These are phyloP conservation scores for Mycogona germanica DNA, from an alignment of 2,888 invertebrate genomes.

Conservation along the genomic window DNA sequence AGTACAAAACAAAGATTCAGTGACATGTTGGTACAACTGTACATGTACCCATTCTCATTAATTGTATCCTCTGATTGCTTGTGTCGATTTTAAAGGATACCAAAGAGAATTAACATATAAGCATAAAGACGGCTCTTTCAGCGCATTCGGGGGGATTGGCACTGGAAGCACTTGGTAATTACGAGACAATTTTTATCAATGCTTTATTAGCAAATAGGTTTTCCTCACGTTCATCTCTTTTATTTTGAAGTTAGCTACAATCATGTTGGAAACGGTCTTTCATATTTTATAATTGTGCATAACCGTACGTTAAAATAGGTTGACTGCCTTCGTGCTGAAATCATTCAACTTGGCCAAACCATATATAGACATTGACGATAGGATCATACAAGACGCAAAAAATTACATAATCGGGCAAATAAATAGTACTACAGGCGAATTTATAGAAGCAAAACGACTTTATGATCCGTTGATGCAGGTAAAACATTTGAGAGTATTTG, in stretches of 20 bases:
- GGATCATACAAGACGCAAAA: neutral
- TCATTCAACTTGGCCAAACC: neutral
- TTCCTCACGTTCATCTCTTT: too few species aligned
- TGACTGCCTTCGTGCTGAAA: constrained; percentile 1
- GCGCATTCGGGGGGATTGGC: neutral
- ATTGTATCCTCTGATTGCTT: too few species aligned
- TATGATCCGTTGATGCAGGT: constrained; percentile 4
- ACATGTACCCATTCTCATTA: too few species aligned
- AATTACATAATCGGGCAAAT: neutral
- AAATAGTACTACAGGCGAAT: neutral
- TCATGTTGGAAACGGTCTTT: too few species aligned
- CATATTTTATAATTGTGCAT: too few species aligned
- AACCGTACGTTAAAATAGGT: too few species aligned
- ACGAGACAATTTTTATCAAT: neutral
- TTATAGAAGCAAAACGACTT: neutral
- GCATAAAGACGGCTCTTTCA: constrained; percentile 2
- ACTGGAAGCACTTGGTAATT: constrained; percentile 10
- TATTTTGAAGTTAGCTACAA: too few species aligned
- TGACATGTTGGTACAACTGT: too few species aligned
- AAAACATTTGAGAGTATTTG: too few species aligned
- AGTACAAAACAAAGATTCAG: too few species aligned
- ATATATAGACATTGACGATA: neutral
- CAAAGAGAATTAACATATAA: neutral
- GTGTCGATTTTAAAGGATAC: constrained; percentile 7
- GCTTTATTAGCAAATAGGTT: too few species aligned